Evolutionary conservation across 2,888 invertebrate genomes (phyloP).

Genomic region (Pegoplata infirma): DNA sequence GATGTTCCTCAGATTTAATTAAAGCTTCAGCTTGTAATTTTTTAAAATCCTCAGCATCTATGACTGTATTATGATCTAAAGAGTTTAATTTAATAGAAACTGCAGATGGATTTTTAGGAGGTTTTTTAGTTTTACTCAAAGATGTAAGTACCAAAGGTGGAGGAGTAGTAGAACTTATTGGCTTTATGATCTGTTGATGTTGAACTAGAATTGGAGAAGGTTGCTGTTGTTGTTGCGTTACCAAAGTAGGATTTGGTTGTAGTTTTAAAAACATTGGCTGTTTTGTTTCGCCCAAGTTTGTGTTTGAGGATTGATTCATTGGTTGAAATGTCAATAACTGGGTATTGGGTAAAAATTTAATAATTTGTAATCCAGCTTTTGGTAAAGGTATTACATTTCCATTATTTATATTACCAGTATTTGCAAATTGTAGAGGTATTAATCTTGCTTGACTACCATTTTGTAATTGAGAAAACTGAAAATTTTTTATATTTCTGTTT

Average conservation of each 20-base stretch:
- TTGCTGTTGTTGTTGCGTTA: slow-evolving; percentile 12
- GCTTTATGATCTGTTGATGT: not conserved
- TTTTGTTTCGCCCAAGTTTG: not conserved
- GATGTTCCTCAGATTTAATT: slow-evolving; percentile 28
- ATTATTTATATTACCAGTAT: not conserved
- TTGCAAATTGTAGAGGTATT: slow-evolving; percentile 25
- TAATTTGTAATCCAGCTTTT: slow-evolving; percentile 47
- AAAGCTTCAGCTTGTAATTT: slow-evolving; percentile 50
- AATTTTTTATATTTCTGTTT: slow-evolving; percentile 4
- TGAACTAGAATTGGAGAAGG: not conserved
- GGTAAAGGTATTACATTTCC: slow-evolving; percentile 30
- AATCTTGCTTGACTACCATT: not conserved
- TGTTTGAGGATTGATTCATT: not conserved
- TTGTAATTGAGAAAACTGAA: slow-evolving; percentile 1
- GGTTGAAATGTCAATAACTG: slow-evolving; percentile 17
- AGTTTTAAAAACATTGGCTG: not conserved
- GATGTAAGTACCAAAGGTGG: not conserved
- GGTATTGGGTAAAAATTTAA: slow-evolving; percentile 51
- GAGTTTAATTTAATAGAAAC: slow-evolving; percentile 40
- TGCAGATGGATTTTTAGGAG: not conserved
- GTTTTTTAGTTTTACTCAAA: not conserved
- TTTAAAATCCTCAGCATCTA: slow-evolving; percentile 51
- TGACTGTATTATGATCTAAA: slow-evolving; percentile 38
- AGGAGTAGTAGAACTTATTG: not conserved
- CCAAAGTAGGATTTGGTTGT: too few relatives aligned